phyloP scores from a whole-genome alignment of 1,140 invertebrate genomes.

The Idris sp. region DNA sequence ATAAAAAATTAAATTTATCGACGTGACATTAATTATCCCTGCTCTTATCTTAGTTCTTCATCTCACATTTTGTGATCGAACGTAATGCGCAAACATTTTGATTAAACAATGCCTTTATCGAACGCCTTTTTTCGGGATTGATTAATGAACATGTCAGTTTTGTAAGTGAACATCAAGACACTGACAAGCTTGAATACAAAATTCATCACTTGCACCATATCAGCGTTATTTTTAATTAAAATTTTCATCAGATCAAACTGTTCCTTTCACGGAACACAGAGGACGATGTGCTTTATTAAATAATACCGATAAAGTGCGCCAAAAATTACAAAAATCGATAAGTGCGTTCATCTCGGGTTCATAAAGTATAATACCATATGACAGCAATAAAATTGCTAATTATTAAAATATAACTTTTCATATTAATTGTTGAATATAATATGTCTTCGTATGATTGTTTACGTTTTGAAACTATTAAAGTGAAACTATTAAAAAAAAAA shows the following conservation, averaged over 20 bases:
- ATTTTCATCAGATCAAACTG: constrained; percentile 17
- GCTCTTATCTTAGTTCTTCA: not conserved
- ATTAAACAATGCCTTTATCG: constrained; percentile 11
- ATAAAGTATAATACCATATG: no score
- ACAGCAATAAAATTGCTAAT: no score
- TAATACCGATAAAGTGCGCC: constrained; percentile 1
- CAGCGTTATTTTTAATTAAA: constrained; percentile 72
- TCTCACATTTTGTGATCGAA: constrained; percentile 1
- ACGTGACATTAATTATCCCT: constrained; percentile 7
- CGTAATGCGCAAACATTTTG: constrained; percentile 15
- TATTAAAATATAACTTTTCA: no score
- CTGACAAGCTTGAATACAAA: constrained; percentile 10
- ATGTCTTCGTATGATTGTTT: no score
- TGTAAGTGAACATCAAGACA: constrained; percentile 22
- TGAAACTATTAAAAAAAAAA: no score
- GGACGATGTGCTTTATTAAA: constrained; percentile 8
- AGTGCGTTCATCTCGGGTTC: no score
- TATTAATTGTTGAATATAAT: no score
- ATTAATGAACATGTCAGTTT: constrained; percentile 43
- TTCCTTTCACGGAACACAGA: not conserved
- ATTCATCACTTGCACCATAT: constrained; percentile 66
- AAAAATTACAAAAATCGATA: constrained; percentile 37
- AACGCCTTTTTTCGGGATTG: constrained; percentile 6
- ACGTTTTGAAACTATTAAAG: no score
- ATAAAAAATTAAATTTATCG: constrained; percentile 12